phyloP scores from a whole-genome alignment of 1,140 invertebrate genomes.

The Lordiphosa mommai region DNA sequence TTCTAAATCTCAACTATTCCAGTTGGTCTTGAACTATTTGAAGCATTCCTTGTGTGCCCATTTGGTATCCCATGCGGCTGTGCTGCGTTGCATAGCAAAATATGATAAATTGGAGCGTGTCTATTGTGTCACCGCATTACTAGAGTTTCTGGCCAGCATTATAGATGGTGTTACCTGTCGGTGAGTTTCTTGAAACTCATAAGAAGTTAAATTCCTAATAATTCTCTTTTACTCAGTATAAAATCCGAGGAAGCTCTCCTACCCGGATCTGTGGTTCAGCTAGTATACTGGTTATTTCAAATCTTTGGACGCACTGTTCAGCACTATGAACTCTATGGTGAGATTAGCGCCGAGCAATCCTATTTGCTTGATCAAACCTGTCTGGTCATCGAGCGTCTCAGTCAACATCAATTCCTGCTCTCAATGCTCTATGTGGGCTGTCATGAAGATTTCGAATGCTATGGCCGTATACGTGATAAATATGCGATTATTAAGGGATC shows the following conservation, averaged over 20 bases:
- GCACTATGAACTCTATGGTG: slow-evolving; percentile 80
- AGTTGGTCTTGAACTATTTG: slow-evolving; percentile 93
- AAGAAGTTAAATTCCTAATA: background rate
- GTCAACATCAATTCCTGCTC: slow-evolving; percentile 87
- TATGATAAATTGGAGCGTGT: slow-evolving; percentile 93
- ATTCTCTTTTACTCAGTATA: slow-evolving; percentile 81
- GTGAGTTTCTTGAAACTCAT: slow-evolving; percentile 20
- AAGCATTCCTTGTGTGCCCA: slow-evolving; percentile 94
- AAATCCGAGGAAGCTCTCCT: slow-evolving; percentile 91
- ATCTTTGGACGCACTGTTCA: slow-evolving; percentile 85
- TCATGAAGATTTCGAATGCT: slow-evolving; percentile 83
- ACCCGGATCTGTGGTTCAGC: slow-evolving; percentile 86
- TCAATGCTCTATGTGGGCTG: slow-evolving; percentile 91
- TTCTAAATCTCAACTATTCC: slow-evolving; percentile 35
- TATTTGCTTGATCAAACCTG: slow-evolving; percentile 87
- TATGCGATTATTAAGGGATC: slow-evolving; percentile 64
- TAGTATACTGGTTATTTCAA: slow-evolving; percentile 91
- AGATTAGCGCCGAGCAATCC: slow-evolving; percentile 81
- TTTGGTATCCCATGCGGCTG: slow-evolving; percentile 93
- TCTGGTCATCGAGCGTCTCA: slow-evolving; percentile 85
- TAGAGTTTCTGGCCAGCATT: slow-evolving; percentile 92
- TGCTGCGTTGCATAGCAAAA: slow-evolving; percentile 92
- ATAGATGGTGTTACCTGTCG: slow-evolving; percentile 84
- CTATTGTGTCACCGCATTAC: slow-evolving; percentile 91
- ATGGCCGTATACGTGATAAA: slow-evolving; percentile 53